These are phyloP conservation scores for Adelphocoris suturalis DNA, from an alignment of 2,888 invertebrate genomes.

Conservation along the genomic window DNA sequence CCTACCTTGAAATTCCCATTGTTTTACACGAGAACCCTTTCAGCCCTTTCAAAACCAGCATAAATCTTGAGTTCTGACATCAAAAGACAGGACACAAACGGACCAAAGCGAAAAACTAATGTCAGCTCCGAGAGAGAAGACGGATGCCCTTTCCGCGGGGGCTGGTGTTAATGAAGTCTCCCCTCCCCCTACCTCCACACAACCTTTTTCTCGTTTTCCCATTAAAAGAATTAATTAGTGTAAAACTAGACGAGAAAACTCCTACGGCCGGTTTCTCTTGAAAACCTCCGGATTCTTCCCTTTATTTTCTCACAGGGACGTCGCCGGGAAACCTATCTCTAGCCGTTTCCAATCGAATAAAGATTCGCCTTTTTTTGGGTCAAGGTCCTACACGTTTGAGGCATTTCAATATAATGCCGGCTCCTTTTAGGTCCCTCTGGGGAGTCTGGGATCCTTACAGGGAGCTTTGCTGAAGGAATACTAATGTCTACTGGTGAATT, in stretches of 20 bases:
- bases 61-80: background rate
- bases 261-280: too few relatives aligned
- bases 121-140: background rate
- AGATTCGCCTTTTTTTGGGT: background rate
- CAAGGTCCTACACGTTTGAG: background rate
- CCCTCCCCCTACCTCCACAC: background rate
- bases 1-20: background rate
- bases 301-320: background rate
- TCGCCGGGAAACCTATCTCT: background rate
- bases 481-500: background rate
- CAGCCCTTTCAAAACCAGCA: background rate
- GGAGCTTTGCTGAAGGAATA: background rate
- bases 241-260: background rate
- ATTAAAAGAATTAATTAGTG: background rate
- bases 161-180: background rate
- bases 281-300: too few relatives aligned
- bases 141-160: background rate
- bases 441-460: background rate
- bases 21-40: background rate
- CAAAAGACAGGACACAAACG: background rate
- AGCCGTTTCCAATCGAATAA: background rate
- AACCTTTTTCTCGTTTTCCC: background rate
- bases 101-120: background rate
- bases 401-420: background rate
- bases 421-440: background rate